phyloP scores from a whole-genome alignment of 1,140 invertebrate genomes.

The Hestina assimilis region DNA sequence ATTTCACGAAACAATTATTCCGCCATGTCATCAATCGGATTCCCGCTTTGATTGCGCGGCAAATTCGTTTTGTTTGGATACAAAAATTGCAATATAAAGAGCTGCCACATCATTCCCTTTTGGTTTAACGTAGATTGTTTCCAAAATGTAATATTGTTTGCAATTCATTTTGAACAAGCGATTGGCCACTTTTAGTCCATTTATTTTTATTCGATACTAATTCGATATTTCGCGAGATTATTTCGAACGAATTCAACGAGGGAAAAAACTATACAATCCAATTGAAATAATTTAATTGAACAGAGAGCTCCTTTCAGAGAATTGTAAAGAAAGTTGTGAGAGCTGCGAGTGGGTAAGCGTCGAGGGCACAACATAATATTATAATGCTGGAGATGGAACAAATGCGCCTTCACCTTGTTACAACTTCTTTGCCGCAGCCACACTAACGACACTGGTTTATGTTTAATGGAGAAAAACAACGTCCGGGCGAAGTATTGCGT shows the following conservation, averaged over 20 bases:
- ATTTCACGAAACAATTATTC: constrained; percentile 78
- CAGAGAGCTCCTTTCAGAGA: constrained; percentile 34
- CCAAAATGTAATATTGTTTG: constrained; percentile 77
- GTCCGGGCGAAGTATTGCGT: constrained; percentile 1
- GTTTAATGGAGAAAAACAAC: constrained; percentile 4
- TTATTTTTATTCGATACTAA: constrained; percentile 62
- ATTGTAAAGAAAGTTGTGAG: constrained; percentile 39
- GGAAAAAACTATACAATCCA: constrained; percentile 23
- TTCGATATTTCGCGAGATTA: constrained; percentile 46
- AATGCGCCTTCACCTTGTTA: constrained; percentile 50
- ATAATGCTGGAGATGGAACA: constrained; percentile 53
- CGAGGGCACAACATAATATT: constrained; percentile 31
- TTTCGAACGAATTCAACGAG: constrained; percentile 16
- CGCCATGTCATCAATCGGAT: constrained; percentile 78
- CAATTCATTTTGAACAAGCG: constrained; percentile 73
- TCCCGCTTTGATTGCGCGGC: constrained; percentile 77
- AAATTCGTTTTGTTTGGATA: constrained; percentile 78
- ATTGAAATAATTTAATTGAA: constrained; percentile 63
- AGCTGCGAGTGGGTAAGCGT: constrained; percentile 34
- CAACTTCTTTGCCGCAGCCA: constrained; percentile 46
- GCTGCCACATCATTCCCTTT: constrained; percentile 78
- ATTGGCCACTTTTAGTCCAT: constrained; percentile 70
- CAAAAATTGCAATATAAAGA: constrained; percentile 79
- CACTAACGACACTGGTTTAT: constrained; percentile 50
- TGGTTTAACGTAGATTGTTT: constrained; percentile 77